Evolutionary conservation across 1,140 invertebrate species (phyloP).

Genomic region (Belonocnema kinseyi): DNA sequence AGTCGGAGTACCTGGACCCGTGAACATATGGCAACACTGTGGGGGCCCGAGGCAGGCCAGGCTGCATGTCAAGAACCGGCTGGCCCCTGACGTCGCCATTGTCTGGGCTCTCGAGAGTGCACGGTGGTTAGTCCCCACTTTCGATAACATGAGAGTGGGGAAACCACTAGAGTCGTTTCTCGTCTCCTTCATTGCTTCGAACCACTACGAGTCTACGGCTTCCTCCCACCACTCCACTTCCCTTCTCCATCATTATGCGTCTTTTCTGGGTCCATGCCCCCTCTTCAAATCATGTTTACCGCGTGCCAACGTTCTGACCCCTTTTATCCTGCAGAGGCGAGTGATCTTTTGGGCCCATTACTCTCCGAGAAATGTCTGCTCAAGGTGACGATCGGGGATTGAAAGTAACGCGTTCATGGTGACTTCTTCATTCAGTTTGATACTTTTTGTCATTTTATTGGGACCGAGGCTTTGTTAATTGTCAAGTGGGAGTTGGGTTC

Average conservation of each 20-base stretch:
- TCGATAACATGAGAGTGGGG: slow-evolving; percentile 19
- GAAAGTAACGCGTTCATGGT: slow-evolving; percentile 24
- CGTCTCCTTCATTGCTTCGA: slow-evolving; percentile 43
- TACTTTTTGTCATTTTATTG: slow-evolving; percentile 22
- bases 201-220: slow-evolving; percentile 22
- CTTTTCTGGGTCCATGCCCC: slow-evolving; percentile 31
- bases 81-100: slow-evolving; percentile 70
- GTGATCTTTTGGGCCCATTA: slow-evolving; percentile 49
- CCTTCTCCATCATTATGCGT: slow-evolving; percentile 40
- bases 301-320: slow-evolving; percentile 58
- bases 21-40: slow-evolving; percentile 45
- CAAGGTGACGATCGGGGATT: slow-evolving; percentile 30
- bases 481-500: slow-evolving; percentile 10
- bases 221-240: slow-evolving; percentile 34
- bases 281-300: slow-evolving; percentile 51
- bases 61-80: slow-evolving; percentile 71
- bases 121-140: neutral
- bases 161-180: slow-evolving; percentile 34
- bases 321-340: slow-evolving; percentile 55
- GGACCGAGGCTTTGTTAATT: slow-evolving; percentile 13
- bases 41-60: slow-evolving; percentile 39
- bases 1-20: slow-evolving; percentile 2
- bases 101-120: slow-evolving; percentile 56
- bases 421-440: slow-evolving; percentile 20
- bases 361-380: slow-evolving; percentile 42